Percentiles rank a stretch among this genome's conserved stretches.
These are phyloP conservation scores for Bombus pascuorum DNA, from an alignment of 1,140 invertebrate genomes.

Conservation along the genomic window DNA sequence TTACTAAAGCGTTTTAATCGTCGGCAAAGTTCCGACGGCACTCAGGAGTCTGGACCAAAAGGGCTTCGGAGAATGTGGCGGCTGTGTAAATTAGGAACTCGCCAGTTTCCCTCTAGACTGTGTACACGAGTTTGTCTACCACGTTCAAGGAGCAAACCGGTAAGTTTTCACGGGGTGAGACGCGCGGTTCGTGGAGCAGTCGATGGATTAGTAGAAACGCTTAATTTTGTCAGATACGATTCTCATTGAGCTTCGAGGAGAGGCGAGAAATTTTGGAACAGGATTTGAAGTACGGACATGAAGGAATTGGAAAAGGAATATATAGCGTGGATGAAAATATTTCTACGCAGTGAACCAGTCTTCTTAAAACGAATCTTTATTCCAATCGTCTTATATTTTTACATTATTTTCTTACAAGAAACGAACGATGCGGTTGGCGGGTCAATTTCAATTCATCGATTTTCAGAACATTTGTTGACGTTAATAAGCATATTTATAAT, in stretches of 20 bases:
- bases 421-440: not conserved
- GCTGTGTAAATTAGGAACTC: constrained; percentile 69
- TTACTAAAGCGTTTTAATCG: constrained; percentile 82
- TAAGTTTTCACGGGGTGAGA: not conserved
- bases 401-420: too few species aligned
- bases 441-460: too few species aligned
- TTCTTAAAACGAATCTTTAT: not conserved
- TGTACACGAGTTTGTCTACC: not conserved
- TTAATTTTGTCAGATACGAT: too few species aligned
- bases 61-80: constrained; percentile 62
- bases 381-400: not conserved
- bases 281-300: too few species aligned
- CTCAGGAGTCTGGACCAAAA: constrained; percentile 56
- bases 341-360: too few species aligned
- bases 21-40: constrained; percentile 79
- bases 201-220: not conserved
- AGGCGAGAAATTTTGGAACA: too few species aligned
- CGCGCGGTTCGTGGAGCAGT: not conserved
- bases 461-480: too few species aligned
- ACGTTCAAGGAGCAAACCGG: too few species aligned
- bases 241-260: too few species aligned
- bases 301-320: too few species aligned
- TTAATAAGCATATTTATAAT: too few species aligned
- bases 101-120: constrained; percentile 37
- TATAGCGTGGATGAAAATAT: too few species aligned